Evolutionary conservation across 2,888 invertebrate species (phyloP), one percentile per base, ranked within the genome.

Genomic region (Pimpla rufipes): DNA sequence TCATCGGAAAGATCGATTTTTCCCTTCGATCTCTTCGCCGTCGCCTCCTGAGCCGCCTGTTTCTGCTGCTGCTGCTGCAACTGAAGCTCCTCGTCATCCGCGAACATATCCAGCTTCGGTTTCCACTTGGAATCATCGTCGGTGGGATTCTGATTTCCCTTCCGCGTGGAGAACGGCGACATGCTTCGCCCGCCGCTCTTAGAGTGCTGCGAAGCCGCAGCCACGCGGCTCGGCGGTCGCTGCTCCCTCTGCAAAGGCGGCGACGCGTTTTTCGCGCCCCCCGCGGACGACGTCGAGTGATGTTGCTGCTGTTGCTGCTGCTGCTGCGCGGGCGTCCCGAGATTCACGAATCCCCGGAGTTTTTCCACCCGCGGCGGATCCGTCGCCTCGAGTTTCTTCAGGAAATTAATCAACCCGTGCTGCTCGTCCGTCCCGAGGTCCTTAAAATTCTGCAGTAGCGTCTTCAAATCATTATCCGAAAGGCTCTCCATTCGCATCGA

Each of bases 341-440:
- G 91, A 91, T 96, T 96, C 0, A 97, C 97, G 92, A 96, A 97
- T 90, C 96, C 96, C 8, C 97, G 94, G 57, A 97, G 92, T 85
- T 96, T 95, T 89, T 97, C 97, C 0, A 97, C 97, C n/a, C 97
- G 95, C 52, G 95, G 94, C 0, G 97, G 97, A 90, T 97, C 96
- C 2, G 95, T 95, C 0, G 96, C 95, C 91, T 98, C 97, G 50
- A 98, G 91, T 91, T 97, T 97, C 90, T 97, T 97, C 81, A 98
- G 92, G 90, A 97, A 97, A 0, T 96, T 96, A 42, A 98, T 97
- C 4, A 98, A 94, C 87, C 96, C 96, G 90, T 97, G 96, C 89
- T 98, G 97, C 91, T 98, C 97, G 85, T 97, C 97, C 0, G 96
- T 95, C 0, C 96, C 96, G 13, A 98, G 93, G 88, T 97, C 97